A percentile compares a stretch with the other conserved stretches of the same genome.
These are phyloP conservation scores for Anhinga rufa DNA, from an alignment of 2,113 vertebrate species.

Conservation along the genomic window DNA sequence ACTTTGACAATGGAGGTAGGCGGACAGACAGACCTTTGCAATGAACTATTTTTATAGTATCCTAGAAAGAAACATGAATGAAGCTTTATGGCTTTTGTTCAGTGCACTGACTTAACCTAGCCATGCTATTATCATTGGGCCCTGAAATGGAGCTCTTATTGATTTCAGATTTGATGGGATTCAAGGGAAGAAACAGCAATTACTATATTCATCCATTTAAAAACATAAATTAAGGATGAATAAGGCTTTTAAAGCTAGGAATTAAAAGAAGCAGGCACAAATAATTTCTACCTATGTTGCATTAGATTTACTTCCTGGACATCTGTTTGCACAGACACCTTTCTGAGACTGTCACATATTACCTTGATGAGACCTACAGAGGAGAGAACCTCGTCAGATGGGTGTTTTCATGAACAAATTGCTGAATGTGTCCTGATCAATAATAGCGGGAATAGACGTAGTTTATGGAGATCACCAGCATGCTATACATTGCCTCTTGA, in stretches of 20 bases:
- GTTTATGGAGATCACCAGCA: neutral
- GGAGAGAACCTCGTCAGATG: neutral
- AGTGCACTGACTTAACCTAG: neutral
- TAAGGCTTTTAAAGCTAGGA: constrained; percentile 23
- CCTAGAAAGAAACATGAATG: neutral
- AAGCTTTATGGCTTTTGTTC: constrained; percentile 40
- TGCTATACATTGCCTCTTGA: neutral
- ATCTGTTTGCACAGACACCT: neutral
- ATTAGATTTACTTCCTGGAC: constrained; percentile 8
- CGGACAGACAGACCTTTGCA: neutral
- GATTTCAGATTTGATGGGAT: constrained; percentile 49
- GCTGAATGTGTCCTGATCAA: neutral
- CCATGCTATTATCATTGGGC: neutral
- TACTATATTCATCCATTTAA: constrained; percentile 39
- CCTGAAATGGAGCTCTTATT: constrained; percentile 29
- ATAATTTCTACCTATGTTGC: neutral
- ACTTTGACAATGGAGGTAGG: neutral
- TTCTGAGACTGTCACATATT: neutral
- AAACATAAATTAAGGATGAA: constrained; percentile 50
- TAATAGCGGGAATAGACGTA: neutral
- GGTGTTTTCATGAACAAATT: constrained; percentile 2
- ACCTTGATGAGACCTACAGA: neutral
- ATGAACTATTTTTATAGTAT: neutral
- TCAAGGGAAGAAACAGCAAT: constrained; percentile 22
- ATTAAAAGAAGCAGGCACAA: constrained; percentile 4